Evolutionary conservation across 2,113 vertebrate genomes (phyloP).

Genomic region (Aptenodytes patagonicus): DNA sequence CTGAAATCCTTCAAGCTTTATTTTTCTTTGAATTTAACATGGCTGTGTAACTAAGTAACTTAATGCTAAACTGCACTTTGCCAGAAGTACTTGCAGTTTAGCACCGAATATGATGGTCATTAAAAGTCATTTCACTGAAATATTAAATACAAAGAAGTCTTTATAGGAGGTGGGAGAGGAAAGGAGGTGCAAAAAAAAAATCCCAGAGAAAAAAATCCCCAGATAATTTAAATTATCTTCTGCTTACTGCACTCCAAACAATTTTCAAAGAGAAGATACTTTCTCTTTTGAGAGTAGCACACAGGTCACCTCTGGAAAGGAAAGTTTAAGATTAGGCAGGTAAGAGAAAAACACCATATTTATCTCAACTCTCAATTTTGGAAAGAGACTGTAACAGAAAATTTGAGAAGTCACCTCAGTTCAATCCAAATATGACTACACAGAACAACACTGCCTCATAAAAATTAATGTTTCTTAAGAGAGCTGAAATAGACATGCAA

Average conservation of each 20-base stretch:
- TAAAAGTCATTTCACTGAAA: background rate
- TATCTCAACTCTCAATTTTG: background rate
- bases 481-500: background rate
- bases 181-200: background rate
- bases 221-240: background rate
- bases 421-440: background rate
- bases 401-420: background rate
- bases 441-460: background rate
- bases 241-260: background rate
- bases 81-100: background rate
- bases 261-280: background rate
- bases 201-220: background rate
- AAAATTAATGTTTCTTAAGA: background rate
- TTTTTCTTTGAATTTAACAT: background rate
- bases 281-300: background rate
- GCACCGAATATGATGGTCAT: background rate
- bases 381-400: background rate
- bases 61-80: background rate
- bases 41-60: background rate
- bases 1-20: background rate
- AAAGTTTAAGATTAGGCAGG: background rate
- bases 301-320: background rate
- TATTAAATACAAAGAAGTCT: background rate
- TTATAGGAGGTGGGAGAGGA: background rate
- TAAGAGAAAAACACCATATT: background rate